Evolutionary conservation across 1,140 invertebrate genomes (phyloP), one percentile per base, ranked within the genome.

Genomic region (Drosophila parvula): DNA sequence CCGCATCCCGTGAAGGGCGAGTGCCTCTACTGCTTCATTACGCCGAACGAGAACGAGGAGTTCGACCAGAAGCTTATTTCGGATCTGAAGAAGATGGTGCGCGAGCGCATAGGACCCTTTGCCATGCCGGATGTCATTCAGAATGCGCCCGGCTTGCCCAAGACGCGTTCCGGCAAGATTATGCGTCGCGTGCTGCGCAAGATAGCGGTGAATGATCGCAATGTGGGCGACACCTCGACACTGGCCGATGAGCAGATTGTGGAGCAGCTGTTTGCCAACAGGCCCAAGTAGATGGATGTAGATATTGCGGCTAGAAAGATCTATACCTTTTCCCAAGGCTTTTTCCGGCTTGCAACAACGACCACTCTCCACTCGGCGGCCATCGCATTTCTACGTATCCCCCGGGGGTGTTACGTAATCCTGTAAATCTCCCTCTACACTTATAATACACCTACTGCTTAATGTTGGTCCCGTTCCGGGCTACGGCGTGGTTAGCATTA

Each of bases 141-240:
- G 81, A 94, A 97, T 88, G 98, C 98, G 3, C 97, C 97, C 5
- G 96, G 95, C 3, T 93, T 99, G 55, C 98, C 99, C 1, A 99
- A 99, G 93, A 99, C 99, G 0, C 94, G 98, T 41, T 99, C 98
- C 3, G 99, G 99, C 4, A 99, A 99, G 93, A 99, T 99, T 47
- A 99, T 99, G 97, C 94, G 99, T 45, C 94, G 99, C 74, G 96
- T 99, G 55, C 92, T 99, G 32, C 94, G 98, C 51, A 99, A 99
- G 94, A 96, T 99, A 11, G 98, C 98, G 0, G 93, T 96, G 1
- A 96, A 96, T 44, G 97, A 98, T 80, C 93, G 93, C 36, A 95
- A 99, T 77, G 95, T 99, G 50, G 99, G 98, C 6, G 98, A 99
- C 92, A 96, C 95, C 0, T 97, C 97, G 11, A 99, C 98, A 1